Percentiles rank a stretch among this genome's conserved stretches.
Evolutionary conservation across 2,113 vertebrate species (phyloP).

Genomic region (Tautogolabrus adspersus): DNA sequence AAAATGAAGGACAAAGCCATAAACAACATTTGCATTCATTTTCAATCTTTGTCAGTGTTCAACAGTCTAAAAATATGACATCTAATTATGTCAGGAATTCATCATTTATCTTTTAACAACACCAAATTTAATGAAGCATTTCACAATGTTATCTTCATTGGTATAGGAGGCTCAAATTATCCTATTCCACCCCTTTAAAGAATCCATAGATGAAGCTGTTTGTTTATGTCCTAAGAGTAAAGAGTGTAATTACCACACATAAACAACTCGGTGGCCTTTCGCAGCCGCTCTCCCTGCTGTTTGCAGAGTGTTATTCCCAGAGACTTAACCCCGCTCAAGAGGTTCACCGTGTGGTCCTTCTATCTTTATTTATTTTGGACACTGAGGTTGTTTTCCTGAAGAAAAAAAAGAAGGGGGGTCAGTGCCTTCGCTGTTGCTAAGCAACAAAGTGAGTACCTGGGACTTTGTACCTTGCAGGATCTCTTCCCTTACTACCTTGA

Average conservation of each 20-base stretch:
- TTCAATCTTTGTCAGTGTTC: not conserved
- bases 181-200: not conserved
- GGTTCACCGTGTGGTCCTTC: conserved; percentile 55
- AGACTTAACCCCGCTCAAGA: conserved; percentile 61
- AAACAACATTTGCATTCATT: conserved; percentile 20
- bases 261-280: conserved; percentile 30
- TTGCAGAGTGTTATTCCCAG: conserved; percentile 52
- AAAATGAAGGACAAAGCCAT: conserved; percentile 32
- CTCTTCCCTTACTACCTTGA: conserved; percentile 30
- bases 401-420: not conserved
- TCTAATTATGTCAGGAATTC: not conserved
- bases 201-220: not conserved
- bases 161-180: not conserved
- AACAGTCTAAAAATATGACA: not conserved
- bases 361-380: conserved; percentile 71
- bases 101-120: not conserved
- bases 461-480: conserved; percentile 32
- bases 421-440: conserved; percentile 81
- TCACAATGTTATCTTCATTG: not conserved
- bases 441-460: conserved; percentile 79
- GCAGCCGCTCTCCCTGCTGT: conserved; percentile 40
- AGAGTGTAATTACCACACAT: conserved; percentile 27
- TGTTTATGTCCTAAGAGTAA: not conserved
- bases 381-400: conserved; percentile 60
- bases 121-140: not conserved